Evolutionary conservation across 2,113 vertebrate genomes (phyloP), one percentile per base, ranked within the genome.

Genomic region (Nycticryphes semicollaris): DNA sequence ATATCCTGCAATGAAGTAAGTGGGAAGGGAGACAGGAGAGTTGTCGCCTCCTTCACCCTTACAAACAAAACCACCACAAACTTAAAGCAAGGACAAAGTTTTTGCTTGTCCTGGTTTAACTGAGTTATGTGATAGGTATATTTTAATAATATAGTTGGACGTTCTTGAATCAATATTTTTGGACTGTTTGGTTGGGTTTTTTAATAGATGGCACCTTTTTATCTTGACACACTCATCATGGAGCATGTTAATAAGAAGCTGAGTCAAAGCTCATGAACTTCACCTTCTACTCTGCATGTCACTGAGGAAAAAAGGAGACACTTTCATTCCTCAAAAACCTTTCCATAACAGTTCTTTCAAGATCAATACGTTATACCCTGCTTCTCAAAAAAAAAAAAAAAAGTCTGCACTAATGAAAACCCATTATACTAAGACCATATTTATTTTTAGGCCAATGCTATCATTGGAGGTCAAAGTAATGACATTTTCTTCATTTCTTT

Each of bases 401-500:
- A 37, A 3, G 2, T 25, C 37, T 74, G 20, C 48, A 53, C 22
- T 94, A 81, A 87, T 39, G 31, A 90, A 91, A 90, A 84, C 25
- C 13, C 66, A 81, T 74, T 84, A 90, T 53, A 89, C 53, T 57
- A 94, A 84, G 30, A 62, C 24, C 21, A 37, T 37, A 17, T 21
- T 95, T 92, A 73, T 89, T 94, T 95, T 92, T 75, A 85, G 77
- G 79, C 19, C 51, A 64, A 21, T 64, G n/a, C 31, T 87, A 89
- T 78, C 37, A 45, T 73, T 56, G 92, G 59, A 87, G 64, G 62
- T 59, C 25, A 91, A 89, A 98, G 90, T 86, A 68, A 56, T 70
- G 28, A 84, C 84, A 94, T 96, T 95, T 93, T 93, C 35, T 89
- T 92, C 72, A 64, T 73, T 95, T 43, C n/a, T 92, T 89, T 84